A percentile compares a stretch with the other conserved stretches of the same genome.
phyloP scores from a whole-genome alignment of 2,113 vertebrate genomes.

The Petrocephalus zakoni region DNA sequence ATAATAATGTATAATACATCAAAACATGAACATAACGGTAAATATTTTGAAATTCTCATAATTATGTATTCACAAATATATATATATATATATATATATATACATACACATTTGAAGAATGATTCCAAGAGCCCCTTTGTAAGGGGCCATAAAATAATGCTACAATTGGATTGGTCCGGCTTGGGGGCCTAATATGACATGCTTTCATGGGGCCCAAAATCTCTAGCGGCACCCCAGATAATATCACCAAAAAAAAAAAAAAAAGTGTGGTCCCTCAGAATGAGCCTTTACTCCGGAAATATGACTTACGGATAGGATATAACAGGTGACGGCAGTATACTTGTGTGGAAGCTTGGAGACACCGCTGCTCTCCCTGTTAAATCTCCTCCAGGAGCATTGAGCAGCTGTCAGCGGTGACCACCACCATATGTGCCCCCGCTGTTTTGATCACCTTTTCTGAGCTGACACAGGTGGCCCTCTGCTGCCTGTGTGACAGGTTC shows the following conservation, averaged over 20 bases:
- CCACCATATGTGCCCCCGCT: slow-evolving; percentile 4
- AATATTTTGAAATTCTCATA: not conserved
- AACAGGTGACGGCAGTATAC: not conserved
- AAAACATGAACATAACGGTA: not conserved
- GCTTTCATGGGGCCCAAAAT: not conserved
- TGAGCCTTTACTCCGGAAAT: not conserved
- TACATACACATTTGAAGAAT: no score
- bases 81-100: no score
- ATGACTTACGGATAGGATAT: not conserved
- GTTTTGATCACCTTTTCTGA: slow-evolving; percentile 20
- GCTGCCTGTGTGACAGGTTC: slow-evolving; percentile 12
- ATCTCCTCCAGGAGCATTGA: not conserved
- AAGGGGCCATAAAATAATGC: not conserved
- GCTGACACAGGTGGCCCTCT: slow-evolving; percentile 3
- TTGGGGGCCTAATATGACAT: not conserved
- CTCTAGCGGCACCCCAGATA: not conserved
- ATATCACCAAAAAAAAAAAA: not conserved
- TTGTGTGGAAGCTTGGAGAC: not conserved
- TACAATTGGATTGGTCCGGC: not conserved
- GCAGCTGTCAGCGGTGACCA: slow-evolving; percentile 14
- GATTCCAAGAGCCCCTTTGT: not conserved
- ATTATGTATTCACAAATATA: no score
- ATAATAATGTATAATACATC: not conserved
- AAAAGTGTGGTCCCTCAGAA: not conserved
- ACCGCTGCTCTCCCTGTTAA: not conserved